A percentile compares a stretch with the other conserved stretches of the same genome.
phyloP scores from a whole-genome alignment of 1,140 invertebrate species.

The Diuraphis noxia region DNA sequence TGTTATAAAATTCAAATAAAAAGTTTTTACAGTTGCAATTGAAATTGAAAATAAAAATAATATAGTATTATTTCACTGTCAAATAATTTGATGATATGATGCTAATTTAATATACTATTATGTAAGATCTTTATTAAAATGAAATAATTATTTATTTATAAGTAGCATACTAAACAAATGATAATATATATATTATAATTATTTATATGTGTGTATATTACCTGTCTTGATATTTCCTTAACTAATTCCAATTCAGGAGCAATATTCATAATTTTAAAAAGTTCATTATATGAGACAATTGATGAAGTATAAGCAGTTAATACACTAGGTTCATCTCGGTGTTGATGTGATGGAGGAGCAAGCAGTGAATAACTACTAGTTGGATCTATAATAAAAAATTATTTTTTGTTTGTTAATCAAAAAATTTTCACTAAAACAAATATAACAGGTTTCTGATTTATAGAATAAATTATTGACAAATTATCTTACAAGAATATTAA shows the following conservation, averaged over 20 bases:
- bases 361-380: constrained; percentile 35
- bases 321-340: constrained; percentile 26
- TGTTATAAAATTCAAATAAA: neutral
- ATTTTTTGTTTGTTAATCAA: neutral
- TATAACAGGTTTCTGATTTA: neutral
- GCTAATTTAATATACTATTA: neutral
- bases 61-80: neutral
- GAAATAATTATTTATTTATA: neutral
- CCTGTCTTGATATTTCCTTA: constrained; percentile 48
- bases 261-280: constrained; percentile 48
- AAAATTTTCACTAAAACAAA: no score
- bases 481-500: neutral
- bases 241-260: constrained; percentile 45
- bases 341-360: constrained; percentile 18
- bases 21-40: neutral
- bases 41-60: neutral
- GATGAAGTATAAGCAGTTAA: constrained; percentile 45
- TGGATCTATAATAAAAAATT: constrained; percentile 32
- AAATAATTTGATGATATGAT: neutral
- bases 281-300: constrained; percentile 47
- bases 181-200: neutral
- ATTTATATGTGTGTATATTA: neutral
- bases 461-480: neutral
- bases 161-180: neutral
- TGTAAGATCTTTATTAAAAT: neutral